A percentile compares a stretch with the other conserved stretches of the same genome.
phyloP scores from a whole-genome alignment of 2,888 invertebrate genomes.

The Trichacis sp. region DNA sequence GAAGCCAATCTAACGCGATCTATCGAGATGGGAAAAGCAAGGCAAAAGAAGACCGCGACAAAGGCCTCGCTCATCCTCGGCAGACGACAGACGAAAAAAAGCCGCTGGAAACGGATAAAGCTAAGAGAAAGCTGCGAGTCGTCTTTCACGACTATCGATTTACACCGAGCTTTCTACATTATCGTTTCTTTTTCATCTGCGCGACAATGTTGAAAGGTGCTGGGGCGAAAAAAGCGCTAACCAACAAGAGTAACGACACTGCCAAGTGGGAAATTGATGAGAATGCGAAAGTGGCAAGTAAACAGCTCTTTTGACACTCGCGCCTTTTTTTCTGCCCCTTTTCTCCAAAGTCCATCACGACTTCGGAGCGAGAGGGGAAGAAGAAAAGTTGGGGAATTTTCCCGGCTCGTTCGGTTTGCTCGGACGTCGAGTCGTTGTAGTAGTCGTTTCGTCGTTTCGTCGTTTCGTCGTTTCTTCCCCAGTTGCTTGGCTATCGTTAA shows the following conservation, averaged over 20 bases:
- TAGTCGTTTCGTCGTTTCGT: too few relatives aligned
- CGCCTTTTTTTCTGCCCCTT: conserved; percentile 32
- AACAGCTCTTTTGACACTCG: conserved; percentile 27
- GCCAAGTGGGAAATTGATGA: conserved; percentile 26
- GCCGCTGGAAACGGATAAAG: conserved; percentile 16
- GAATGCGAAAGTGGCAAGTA: conserved; percentile 6
- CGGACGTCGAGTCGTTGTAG: conserved; percentile 4
- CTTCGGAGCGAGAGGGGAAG: too few relatives aligned
- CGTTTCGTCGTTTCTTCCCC: conserved; percentile 19
- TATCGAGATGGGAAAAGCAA: conserved; percentile 40
- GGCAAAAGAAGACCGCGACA: conserved; percentile 41
- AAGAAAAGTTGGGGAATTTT: too few relatives aligned
- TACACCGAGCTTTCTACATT: conserved; percentile 48
- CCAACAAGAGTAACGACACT: conserved; percentile 9
- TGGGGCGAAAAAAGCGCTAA: conserved; percentile 15
- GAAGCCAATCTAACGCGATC: conserved; percentile 44
- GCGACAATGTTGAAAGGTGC: conserved; percentile 21
- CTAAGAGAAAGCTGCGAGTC: conserved; percentile 37
- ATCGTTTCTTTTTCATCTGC: conserved; percentile 42
- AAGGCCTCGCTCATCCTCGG: conserved; percentile 45
- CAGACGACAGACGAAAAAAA: conserved; percentile 25
- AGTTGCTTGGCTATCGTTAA: conserved; percentile 40
- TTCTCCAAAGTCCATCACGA: neutral
- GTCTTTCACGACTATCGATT: conserved; percentile 54
- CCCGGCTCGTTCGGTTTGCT: neutral